Evolutionary conservation across 2,797 vertebrate species (phyloP), one percentile per base, ranked within the genome.

Genomic region (Microctenopoma steveboyesi): DNA sequence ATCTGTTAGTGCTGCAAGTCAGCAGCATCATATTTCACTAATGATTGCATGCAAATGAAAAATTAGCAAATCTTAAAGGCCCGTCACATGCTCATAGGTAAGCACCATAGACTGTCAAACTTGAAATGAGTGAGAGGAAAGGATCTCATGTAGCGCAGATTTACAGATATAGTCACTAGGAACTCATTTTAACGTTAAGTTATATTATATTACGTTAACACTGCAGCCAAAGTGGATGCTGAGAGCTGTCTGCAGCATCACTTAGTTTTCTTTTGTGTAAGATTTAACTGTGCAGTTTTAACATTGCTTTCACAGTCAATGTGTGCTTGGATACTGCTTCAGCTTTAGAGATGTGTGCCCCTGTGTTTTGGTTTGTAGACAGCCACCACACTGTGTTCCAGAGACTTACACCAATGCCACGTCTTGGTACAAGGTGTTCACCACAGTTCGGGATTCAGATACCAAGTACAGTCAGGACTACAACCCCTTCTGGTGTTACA

Each of bases 401-500:
- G 98, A 99, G 82, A 98, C 96, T 0, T 99, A 97, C 91, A 96
- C 95, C 89, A 99, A 99, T 0, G 97, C 98, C 66, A 98, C 97
- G 0, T 94, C 96, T 43, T 99, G 96, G 97, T 99, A 99, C 94
- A 99, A 98, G 91, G 95, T 99, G 86, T 98, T 99, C 84, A 98
- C 97, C 62, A 98, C 96, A 0, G 97, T 95, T 43, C 94, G 98
- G 4, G 97, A 99, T 85, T 95, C 97, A 0, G 95, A 97, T 64
- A 97, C 97, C 18, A 99, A 98, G 87, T 99, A 99, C 52, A 94
- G 96, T 3, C 98, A 99, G 84, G 98, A 99, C 79, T 99, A 98
- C 90, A 99, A 99, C 87, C 97, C 98, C 0, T 97, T 99, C 93
- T 99, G 97, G 97, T 99, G 97, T 95, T 99, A 99, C 74, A 99